Evolutionary conservation across 2,113 vertebrate species (phyloP), one percentile per base, ranked within the genome.

Genomic region (Mobula birostris): DNA sequence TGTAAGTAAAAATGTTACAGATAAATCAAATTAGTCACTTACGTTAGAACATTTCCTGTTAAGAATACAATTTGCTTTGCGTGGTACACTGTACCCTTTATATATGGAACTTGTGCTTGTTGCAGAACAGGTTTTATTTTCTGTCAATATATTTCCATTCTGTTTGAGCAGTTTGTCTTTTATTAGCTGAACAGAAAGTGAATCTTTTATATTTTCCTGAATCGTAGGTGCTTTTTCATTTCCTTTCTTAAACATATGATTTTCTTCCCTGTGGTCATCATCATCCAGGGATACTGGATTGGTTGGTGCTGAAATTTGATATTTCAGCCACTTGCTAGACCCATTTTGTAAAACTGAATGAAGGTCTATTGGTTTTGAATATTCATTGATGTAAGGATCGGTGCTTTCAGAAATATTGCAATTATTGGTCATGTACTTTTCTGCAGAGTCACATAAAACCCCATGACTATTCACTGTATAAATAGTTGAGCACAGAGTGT

Each of bases 311-410:
- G 6, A 94, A 94, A 94, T 96, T 94, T 97, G 96, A 74, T 97
- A 97, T 94, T 97, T 97, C 58, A 96, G 94, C 97, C 97, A 97
- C 95, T 97, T 97, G 96, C 97, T 97, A 95, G 95, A 95, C 95
- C 94, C 94, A 0, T 8, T 48, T n/a, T 94, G 95, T 40, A 94
- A 40, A 94, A 94, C 15, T 19, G 3, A 24, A 2, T 91, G 76
- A 92, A 78, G 5, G 24, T 95, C 93, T 36, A 0, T 8, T 8
- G 94, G 74, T 40, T n/a, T 79, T 32, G 63, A 0, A 0, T 70
- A 63, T 14, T 91, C 78, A 70, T 36, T 77, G 94, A 85, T 94
- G 94, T 82, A 1, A 0, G 63, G 72, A 94, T 95, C 95, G 0
- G 0, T 70, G 56, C 7, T 8, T 87, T 82, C 94, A 94, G 87